Percentiles rank a stretch among this genome's conserved stretches.
Conservation (phyloP, 1,140 invertebrate species). For the Bombus waltoni region DNA sequence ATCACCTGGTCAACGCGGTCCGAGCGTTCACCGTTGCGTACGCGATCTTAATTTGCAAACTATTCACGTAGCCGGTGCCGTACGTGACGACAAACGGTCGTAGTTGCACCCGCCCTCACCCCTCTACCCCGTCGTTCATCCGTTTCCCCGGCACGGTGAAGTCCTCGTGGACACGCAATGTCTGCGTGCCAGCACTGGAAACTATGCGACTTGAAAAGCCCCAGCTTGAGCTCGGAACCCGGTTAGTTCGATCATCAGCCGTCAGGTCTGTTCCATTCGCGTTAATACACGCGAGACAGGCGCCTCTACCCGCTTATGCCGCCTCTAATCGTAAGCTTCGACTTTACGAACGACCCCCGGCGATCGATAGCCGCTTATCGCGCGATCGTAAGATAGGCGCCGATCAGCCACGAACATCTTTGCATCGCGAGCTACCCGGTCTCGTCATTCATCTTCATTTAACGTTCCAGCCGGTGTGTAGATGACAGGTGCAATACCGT, state of each 20-base stretch:
- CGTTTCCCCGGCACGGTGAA: not conserved
- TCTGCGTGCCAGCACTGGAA: constrained; percentile 74
- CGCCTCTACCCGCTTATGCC: constrained; percentile 16
- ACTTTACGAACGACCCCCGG: constrained; percentile 61
- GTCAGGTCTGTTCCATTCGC: constrained; percentile 29
- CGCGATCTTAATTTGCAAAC: constrained; percentile 73
- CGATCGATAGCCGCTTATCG: constrained; percentile 51
- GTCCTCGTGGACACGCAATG: constrained; percentile 72
- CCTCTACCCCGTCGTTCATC: not conserved
- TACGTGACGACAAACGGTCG: constrained; percentile 61
- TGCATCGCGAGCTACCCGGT: not conserved
- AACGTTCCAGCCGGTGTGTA: not conserved
- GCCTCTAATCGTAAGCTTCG: constrained; percentile 71
- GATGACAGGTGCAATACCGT: not conserved
- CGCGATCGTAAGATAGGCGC: constrained; percentile 51
- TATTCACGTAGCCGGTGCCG: constrained; percentile 63
- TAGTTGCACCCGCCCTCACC: constrained; percentile 32
- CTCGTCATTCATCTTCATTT: constrained; percentile 6
- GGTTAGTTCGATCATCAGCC: constrained; percentile 37
- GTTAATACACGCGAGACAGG: constrained; percentile 64
- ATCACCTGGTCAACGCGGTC: not conserved
- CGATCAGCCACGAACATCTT: constrained; percentile 38
- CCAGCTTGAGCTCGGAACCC: not conserved
- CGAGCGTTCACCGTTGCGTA: not conserved
- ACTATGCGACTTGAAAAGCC: constrained; percentile 77